Base-by-base conservation (phyloP, 2,797 vertebrate genomes). In the Yasuhikotakia modesta region DNA sequence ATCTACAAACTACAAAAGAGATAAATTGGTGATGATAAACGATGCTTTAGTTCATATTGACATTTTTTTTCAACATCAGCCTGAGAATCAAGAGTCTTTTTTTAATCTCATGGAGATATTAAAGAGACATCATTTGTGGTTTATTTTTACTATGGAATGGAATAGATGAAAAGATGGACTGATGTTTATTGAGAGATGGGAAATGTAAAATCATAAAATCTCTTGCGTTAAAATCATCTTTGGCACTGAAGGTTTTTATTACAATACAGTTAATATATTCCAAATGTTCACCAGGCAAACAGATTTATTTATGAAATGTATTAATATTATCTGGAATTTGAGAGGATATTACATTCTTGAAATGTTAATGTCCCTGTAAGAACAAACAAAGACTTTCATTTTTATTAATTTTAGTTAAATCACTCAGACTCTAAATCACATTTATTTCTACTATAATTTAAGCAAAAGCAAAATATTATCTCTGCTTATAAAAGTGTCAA, bases 231-330 rank as follows among this genome's bases (percentile, higher is more conserved):
- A 50, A 45, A 45, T 27, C 16, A 12, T 73, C 6, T 30, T 21
- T 7, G 12, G n/a, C n/a, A 55, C 5, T 19, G n/a, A n/a, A n/a
- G 27, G 27, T 71, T 50, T 35, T 73, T 53, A 63, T 16, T 16
- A n/a, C 17, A 61, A 48, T 50, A 32, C n/a, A 72, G 17, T 72
- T 48, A 60, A 19, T 60, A 60, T 72, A 60, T 30, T 72, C 17
- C 17, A 73, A 12, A 27, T 71, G 27, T 45, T 71, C 19, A 57
- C 19, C 14, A n/a, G 35, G 53, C 7, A 13, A 45, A 60, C 5
- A 1, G 6, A 63, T 32, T n/a, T 52, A 30, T 63, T 73, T 72
- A 46, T 60, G 55, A 48, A 32, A 19, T 46, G 8, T 45, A 46
- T 19, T 7, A 14, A 64, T 73, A 73, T 53, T 52, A 73, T 64